phyloP scores from a whole-genome alignment of 2,888 invertebrate species.

The Leptogaster cylindrica region DNA sequence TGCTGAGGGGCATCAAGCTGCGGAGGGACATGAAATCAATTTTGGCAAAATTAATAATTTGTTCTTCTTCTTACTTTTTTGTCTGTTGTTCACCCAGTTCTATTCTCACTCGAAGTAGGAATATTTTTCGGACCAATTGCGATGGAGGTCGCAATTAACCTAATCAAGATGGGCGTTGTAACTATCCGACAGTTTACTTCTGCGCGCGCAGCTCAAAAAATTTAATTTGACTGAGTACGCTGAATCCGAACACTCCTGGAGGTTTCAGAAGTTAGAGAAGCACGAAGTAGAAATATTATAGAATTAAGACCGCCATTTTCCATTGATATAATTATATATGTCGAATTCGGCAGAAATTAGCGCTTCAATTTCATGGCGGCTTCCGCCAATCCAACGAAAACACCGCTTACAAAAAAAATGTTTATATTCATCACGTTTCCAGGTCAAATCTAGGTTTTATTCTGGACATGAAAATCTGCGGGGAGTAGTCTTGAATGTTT shows the following conservation, averaged over 20 bases:
- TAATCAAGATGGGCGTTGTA: not conserved
- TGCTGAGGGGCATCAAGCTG: conserved; percentile 10
- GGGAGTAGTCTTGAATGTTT: conserved; percentile 20
- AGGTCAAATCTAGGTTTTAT: conserved; percentile 6
- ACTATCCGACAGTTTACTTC: no score
- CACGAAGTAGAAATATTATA: no score
- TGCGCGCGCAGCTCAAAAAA: no score
- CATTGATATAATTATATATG: no score
- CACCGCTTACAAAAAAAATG: no score
- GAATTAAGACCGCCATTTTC: no score
- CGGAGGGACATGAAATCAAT: conserved; percentile 35
- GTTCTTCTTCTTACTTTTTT: not conserved
- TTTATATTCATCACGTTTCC: no score
- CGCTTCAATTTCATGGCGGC: no score
- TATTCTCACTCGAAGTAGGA: conserved; percentile 5
- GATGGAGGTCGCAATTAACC: conserved; percentile 20
- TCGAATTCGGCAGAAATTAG: no score
- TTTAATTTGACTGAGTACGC: not conserved
- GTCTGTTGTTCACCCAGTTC: not conserved
- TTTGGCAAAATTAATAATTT: conserved; percentile 29
- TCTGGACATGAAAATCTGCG: conserved; percentile 8
- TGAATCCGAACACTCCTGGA: no score
- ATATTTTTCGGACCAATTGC: not conserved
- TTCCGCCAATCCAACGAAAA: no score
- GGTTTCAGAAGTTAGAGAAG: no score